Percentiles rank a stretch among this genome's conserved stretches.
phyloP scores from a whole-genome alignment of 1,140 invertebrate genomes.

The Bactericera cockerelli region DNA sequence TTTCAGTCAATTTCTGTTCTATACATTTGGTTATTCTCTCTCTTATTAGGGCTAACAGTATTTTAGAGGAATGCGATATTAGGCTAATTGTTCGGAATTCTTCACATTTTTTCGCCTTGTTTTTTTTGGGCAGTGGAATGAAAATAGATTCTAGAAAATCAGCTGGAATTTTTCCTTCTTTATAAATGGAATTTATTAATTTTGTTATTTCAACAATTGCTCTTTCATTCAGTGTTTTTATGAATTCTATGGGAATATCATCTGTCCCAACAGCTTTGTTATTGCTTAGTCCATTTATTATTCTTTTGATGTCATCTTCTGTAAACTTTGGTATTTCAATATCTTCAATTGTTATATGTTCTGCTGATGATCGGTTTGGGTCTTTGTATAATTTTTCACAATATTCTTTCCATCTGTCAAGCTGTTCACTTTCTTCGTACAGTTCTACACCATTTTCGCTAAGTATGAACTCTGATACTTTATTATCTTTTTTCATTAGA shows the following conservation, averaged over 20 bases:
- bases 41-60: not conserved
- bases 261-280: not conserved
- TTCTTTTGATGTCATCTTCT: not conserved
- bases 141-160: not conserved
- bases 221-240: not conserved
- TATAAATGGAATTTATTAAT: not conserved
- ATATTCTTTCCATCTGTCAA: too few species aligned
- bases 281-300: not conserved
- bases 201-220: not conserved
- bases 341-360: too few species aligned
- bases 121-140: not conserved
- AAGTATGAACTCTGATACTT: too few species aligned
- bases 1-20: not conserved
- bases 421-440: too few species aligned
- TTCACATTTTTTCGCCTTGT: not conserved
- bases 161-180: not conserved
- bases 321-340: too few species aligned
- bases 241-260: not conserved
- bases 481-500: too few species aligned
- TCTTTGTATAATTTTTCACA: too few species aligned
- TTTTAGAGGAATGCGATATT: not conserved
- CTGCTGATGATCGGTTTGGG: too few species aligned
- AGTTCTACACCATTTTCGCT: too few species aligned
- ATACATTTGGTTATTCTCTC: not conserved
- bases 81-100: not conserved